These are phyloP conservation scores for Neoseiulus cucumeris DNA, from an alignment of 1,140 invertebrate genomes.

Conservation along the genomic window DNA sequence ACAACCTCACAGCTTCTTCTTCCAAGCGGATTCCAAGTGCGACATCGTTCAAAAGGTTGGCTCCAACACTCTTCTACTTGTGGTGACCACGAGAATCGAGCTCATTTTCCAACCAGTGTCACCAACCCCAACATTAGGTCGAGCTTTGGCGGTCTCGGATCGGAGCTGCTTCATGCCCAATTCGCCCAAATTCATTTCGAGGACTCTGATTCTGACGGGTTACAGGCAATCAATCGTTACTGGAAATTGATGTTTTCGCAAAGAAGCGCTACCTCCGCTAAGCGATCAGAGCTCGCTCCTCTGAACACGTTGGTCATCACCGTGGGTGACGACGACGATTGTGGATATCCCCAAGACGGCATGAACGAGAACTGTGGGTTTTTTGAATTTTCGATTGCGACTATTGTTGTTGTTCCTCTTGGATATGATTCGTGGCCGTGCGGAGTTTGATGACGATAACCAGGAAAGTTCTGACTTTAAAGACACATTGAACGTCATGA, in stretches of 20 bases:
- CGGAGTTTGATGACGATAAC: too few relatives aligned
- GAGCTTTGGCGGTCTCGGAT: too few relatives aligned
- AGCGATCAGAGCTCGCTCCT: conserved; percentile 10
- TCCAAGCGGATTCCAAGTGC: conserved; percentile 25
- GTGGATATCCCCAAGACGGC: conserved; percentile 32
- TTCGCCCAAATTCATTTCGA: too few relatives aligned
- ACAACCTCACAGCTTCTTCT: conserved; percentile 19
- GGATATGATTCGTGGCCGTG: too few relatives aligned
- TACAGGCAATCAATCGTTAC: conserved; percentile 32
- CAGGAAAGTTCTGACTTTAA: not conserved
- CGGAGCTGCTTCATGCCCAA: too few relatives aligned
- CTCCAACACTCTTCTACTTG: too few relatives aligned
- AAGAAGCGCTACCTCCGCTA: conserved; percentile 10
- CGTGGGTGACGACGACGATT: too few relatives aligned
- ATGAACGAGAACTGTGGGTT: conserved; percentile 51
- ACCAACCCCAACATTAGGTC: too few relatives aligned
- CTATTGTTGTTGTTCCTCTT: conserved; percentile 6
- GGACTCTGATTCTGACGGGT: conserved; percentile 4
- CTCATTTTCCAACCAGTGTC: too few relatives aligned
- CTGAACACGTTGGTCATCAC: too few relatives aligned
- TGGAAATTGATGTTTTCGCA: conserved; percentile 16
- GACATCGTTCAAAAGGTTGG: conserved; percentile 28
- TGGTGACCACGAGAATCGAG: too few relatives aligned
- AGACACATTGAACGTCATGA: conserved; percentile 30
- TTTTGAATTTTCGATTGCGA: not conserved